phyloP scores from a whole-genome alignment of 2,888 invertebrate species.

The Geotrupes spiniger region DNA sequence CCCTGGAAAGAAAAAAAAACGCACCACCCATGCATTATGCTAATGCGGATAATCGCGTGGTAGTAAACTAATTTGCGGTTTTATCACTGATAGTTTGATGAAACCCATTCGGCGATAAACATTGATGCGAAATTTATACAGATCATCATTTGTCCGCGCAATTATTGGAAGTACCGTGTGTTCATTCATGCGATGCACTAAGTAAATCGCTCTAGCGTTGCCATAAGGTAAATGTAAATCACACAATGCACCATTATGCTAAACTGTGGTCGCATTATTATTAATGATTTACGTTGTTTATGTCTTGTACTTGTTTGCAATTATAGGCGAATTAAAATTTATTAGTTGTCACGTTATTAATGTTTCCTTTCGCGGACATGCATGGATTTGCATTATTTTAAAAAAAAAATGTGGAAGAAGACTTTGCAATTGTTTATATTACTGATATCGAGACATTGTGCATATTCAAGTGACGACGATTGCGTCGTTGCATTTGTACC shows the following conservation, averaged over 20 bases:
- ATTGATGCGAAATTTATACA: conserved; percentile 7
- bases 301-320: neutral
- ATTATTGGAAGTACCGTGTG: conserved; percentile 9
- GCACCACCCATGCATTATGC: conserved; percentile 2
- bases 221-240: conserved; percentile 14
- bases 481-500: too few species aligned
- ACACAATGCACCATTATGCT: conserved; percentile 3
- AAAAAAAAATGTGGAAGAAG: too few species aligned
- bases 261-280: conserved; percentile 7
- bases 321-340: neutral
- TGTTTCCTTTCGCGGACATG: too few species aligned
- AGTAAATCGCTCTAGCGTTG: conserved; percentile 6
- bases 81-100: neutral
- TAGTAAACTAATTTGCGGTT: neutral
- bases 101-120: conserved; percentile 3
- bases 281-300: conserved; percentile 15
- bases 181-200: conserved; percentile 8
- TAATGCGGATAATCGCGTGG: neutral
- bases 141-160: conserved; percentile 9
- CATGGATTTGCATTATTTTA: too few species aligned
- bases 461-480: too few species aligned
- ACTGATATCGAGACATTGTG: too few species aligned
- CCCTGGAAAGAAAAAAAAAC: neutral
- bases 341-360: neutral
- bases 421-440: too few species aligned